Base-by-base conservation (phyloP, 2,797 vertebrate species). In the Malacoctenus gilli region DNA sequence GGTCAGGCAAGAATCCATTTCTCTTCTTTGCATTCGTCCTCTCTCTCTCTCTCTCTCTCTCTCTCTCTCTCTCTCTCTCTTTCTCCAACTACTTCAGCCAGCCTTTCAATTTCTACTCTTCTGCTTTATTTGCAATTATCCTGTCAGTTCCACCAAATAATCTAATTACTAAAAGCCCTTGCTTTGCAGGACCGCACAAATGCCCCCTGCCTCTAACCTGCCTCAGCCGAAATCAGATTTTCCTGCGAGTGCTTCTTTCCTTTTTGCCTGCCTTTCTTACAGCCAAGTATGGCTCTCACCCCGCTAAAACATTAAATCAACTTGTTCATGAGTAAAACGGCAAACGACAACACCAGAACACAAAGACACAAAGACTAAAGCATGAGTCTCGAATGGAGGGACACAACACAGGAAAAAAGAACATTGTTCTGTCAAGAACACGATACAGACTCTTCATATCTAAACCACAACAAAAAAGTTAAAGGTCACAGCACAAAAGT, bases 1-100 rank as follows among this genome's bases (percentile, higher is more conserved):
- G 25, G 52, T 48, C 28, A 20, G 34, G 41, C 15, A 28, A 9
- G 64, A 65, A 70, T 74, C 56, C 15, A 65, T 75, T 73, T 66
- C 9, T 23, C 20, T 37, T 55, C 22, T 4, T 4, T 19, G 13
- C 10, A 59, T 32, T 14, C 2, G 21, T 10, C 2, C 9, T 3
- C 3, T 31, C 52, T 23, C 34, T 46, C 5, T 3, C 2, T 0
- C 43, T 23, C 23, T 25, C 23, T 25, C 14, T n/a, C n/a, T n/a
- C 11, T 13, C 34, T 50, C 19, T 8, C 6, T 36, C 5, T 12
- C 23, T 30, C 31, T 52, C 41, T 28, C 14, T 3, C 12, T 14
- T 43, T n/a, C 37, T 36, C 19, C 21, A 1, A 31, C 10, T 14
- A 0, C 16, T 48, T 10, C 21, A 12, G 31, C 21, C 31, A 34